phyloP scores from a whole-genome alignment of 2,113 vertebrate species.

The Turnix velox region DNA sequence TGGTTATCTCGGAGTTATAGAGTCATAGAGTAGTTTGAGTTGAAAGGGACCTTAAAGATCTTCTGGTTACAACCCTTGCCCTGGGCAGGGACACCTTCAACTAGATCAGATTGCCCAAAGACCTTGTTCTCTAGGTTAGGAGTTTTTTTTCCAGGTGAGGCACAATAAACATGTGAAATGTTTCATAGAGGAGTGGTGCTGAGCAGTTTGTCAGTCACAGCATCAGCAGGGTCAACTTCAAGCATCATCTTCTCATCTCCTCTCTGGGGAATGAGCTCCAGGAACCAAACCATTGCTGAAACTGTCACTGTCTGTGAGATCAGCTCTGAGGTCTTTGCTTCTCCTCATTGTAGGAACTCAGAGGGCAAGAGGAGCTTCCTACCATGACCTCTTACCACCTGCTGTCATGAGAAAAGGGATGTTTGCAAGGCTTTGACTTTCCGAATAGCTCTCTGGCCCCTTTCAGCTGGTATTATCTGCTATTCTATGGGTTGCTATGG shows the following conservation, averaged over 20 bases:
- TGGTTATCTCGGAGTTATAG: accelerated
- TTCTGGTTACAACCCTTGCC: too few species aligned
- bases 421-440: conserved; percentile 7
- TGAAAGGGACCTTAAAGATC: too few species aligned
- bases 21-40: too few species aligned
- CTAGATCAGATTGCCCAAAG: too few species aligned
- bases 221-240: background rate
- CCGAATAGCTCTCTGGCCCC: background rate
- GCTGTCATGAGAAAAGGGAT: background rate
- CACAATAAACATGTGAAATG: background rate
- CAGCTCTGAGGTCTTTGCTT: background rate
- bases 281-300: background rate
- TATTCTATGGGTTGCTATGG: background rate
- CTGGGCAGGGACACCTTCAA: too few species aligned
- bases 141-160: background rate
- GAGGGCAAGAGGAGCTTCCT: background rate
- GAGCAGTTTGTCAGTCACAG: background rate
- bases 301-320: background rate
- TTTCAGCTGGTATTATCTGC: background rate
- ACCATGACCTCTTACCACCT: background rate
- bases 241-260: background rate
- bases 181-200: background rate
- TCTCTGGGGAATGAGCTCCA: background rate
- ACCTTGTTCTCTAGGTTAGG: background rate
- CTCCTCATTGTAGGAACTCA: background rate